Evolutionary conservation across 2,797 vertebrate genomes (phyloP), one percentile per base, ranked within the genome.

Genomic region (Leptoclinus maculatus): DNA sequence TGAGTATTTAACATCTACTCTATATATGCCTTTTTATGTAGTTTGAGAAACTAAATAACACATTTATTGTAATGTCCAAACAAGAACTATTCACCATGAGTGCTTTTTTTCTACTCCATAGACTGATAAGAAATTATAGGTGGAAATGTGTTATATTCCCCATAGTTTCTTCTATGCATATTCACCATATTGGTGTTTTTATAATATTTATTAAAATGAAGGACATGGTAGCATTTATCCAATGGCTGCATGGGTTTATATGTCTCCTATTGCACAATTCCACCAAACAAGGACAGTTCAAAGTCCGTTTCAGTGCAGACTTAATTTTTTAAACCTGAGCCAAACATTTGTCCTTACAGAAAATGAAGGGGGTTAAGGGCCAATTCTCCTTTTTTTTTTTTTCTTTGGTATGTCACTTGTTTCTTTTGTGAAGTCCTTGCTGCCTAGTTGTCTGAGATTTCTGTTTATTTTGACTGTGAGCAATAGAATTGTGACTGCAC

Each of bases 101-200:
- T 77, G 56, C 7, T 62, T 72, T 36, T 25, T 79, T 80, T 68
- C 6, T 56, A 38, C 68, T 72, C 54, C 36, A n/a, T 67, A 54
- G 74, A 21, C 71, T 85, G 12, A 69, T 67, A 49, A 78, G 47
- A 84, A 87, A 70, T 70, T 41, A 47, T 73, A 71, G 57, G 63
- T 79, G 75, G 77, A 81, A 82, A 87, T 83, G 10, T 59, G 32
- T 60, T 70, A 29, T 17, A 79, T 80, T 87, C 87, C 67, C 62
- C 25, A 12, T 83, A 54, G 69, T 84, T 80, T 77, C 47, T 76
- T 71, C 60, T 36, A 79, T 71, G 74, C 69, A 67, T 93, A 87
- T 93, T 89, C 95, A 95, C 94, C 95, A 96, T 92, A 95, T 96
- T 96, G 95, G 95, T 95, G 95, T 74, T 90, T 92, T 92, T 88